Base-by-base conservation (phyloP, 2,797 vertebrate species). In the Hipposideros larvatus region DNA sequence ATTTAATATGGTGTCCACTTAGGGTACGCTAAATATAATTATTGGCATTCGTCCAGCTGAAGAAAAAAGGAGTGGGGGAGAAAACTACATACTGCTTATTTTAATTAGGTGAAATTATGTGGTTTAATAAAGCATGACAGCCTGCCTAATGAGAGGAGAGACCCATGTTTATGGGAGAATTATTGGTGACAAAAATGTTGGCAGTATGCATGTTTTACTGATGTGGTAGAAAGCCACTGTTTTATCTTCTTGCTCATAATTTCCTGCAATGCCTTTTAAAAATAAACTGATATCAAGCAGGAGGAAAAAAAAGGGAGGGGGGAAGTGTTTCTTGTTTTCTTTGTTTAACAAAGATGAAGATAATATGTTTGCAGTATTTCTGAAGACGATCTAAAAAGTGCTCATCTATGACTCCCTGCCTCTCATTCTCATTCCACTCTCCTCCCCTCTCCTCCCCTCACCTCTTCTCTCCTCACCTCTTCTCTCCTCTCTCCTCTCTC, bases 91-190 rank as follows among this genome's bases (percentile, higher is more conserved):
- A 95, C 75, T 97, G 98, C 96, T 98, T 98, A 98, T 98, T 98
- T 98, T 98, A 98, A 98, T 98, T 98, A 98, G 96, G 94, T 97
- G 84, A 98, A 98, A 98, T 98, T 98, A 98, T 97, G 96, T 98
- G 98, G 97, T 96, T 98, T 97, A 98, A 97, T 98, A 98, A 98
- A 98, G 96, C 97, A 97, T 97, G 97, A 97, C 97, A 98, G 97
- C 41, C 95, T 95, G 96, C 83, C 93, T 98, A 98, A 98, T 97
- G 97, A 98, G 98, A 97, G 88, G 96, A 98, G 94, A 98, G 84
- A 74, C 84, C 74, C 78, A 66, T 97, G 97, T 97, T 98, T 98
- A 97, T 92, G 65, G 97, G 96, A 98, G 96, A 98, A 97, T 98
- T 98, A 98, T 92, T 97, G 97, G 98, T 96, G 97, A 98, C 94